A percentile compares a stretch with the other conserved stretches of the same genome.
Evolutionary conservation across 2,113 vertebrate species (phyloP).

Genomic region (Rhinoptilus africanus): DNA sequence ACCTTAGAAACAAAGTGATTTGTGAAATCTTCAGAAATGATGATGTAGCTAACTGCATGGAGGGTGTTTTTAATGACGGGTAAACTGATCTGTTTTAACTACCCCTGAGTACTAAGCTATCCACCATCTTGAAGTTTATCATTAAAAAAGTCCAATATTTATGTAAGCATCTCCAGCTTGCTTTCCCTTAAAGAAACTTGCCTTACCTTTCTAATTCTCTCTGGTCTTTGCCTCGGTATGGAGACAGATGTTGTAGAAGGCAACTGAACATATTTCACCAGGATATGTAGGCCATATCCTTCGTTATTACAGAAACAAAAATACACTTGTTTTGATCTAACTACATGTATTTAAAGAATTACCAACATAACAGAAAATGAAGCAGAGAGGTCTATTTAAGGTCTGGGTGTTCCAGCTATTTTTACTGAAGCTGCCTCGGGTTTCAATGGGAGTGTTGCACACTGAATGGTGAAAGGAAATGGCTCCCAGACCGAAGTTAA

Average conservation of each 20-base stretch:
- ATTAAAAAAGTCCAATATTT: not conserved
- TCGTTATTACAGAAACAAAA: not conserved
- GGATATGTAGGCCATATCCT: not conserved
- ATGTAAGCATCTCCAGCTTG: not conserved
- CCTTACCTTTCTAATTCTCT: not conserved
- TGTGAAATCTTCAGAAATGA: constrained; percentile 26
- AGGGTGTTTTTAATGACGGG: not conserved
- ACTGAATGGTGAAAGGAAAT: not conserved
- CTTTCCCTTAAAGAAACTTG: not conserved
- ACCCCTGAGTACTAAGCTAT: not conserved
- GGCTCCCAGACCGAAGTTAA: not conserved
- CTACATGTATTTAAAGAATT: not conserved
- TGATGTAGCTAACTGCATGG: constrained; percentile 16
- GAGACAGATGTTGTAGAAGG: not conserved
- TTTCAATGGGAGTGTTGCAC: not conserved
- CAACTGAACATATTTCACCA: not conserved
- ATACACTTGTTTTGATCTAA: not conserved
- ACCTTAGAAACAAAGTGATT: constrained; percentile 11
- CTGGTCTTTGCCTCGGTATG: not conserved
- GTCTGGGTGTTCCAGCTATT: not conserved
- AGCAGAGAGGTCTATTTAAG: not conserved
- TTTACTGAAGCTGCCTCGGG: not conserved
- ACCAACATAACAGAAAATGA: not conserved
- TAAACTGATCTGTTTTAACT: constrained; percentile 21
- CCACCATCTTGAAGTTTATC: not conserved